Evolutionary conservation across 2,113 vertebrate species (phyloP).

Genomic region (Eulacestoma nigropectus): DNA sequence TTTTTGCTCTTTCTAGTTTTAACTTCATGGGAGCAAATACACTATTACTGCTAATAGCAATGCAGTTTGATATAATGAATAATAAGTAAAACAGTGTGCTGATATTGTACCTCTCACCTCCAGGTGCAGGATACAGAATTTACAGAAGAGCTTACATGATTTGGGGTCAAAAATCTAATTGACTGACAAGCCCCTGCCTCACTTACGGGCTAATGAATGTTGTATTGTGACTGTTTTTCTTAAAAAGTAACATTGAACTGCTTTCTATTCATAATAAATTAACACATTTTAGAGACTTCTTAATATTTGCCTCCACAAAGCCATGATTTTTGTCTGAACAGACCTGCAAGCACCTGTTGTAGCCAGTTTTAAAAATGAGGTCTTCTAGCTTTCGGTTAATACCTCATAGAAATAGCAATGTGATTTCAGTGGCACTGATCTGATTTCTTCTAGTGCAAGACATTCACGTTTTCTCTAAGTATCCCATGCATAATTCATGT

Average conservation of each 20-base stretch:
- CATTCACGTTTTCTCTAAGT: conserved; percentile 44
- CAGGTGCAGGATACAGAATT: conserved; percentile 52
- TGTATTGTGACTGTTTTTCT: conserved; percentile 64
- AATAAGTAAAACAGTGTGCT: conserved; percentile 30
- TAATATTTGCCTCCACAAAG: conserved; percentile 65
- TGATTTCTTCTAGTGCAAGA: conserved; percentile 56
- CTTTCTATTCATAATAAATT: conserved; percentile 69
- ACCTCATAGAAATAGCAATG: conserved; percentile 62
- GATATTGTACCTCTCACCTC: conserved; percentile 59
- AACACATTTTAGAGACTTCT: conserved; percentile 61
- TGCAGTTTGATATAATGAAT: conserved; percentile 26
- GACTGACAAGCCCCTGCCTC: conserved; percentile 65
- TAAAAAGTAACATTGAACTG: conserved; percentile 58
- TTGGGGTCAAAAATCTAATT: conserved; percentile 48
- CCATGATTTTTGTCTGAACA: conserved; percentile 60
- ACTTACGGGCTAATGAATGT: conserved; percentile 61
- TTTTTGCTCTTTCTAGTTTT: neutral
- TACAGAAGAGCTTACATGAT: conserved; percentile 32
- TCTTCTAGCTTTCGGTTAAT: conserved; percentile 46
- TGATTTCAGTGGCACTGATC: conserved; percentile 59
- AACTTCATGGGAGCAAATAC: neutral
- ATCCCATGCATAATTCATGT: conserved; percentile 53
- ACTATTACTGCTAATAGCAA: neutral
- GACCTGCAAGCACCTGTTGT: conserved; percentile 68
- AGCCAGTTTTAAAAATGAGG: conserved; percentile 58